phyloP scores from a whole-genome alignment of 2,113 vertebrate genomes.

The Cyprichromis sp. region DNA sequence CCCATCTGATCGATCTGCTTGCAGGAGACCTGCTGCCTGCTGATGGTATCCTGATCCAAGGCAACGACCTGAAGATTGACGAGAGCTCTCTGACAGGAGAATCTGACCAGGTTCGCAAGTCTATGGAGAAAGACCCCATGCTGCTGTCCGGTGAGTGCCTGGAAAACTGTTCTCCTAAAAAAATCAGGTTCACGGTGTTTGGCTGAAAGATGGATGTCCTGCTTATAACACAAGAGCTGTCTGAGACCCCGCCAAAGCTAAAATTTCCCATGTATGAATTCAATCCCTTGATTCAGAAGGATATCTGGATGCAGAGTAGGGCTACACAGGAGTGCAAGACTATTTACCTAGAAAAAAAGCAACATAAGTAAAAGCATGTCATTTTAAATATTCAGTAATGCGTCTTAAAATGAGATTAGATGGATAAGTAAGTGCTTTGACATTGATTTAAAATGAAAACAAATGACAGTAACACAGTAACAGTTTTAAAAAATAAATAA shows the following conservation, averaged over 20 bases:
- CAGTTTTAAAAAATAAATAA: neutral
- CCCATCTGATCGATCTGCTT: neutral
- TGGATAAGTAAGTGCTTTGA: neutral
- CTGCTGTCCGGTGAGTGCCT: constrained; percentile 83
- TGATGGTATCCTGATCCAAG: constrained; percentile 93
- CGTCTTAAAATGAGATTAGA: neutral
- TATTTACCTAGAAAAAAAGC: neutral
- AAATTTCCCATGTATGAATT: neutral
- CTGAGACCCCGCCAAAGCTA: neutral
- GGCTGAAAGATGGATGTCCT: neutral
- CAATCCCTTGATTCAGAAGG: neutral
- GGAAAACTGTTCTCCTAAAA: neutral
- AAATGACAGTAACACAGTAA: neutral
- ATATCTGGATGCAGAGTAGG: neutral
- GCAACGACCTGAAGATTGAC: constrained; percentile 95
- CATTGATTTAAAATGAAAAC: neutral
- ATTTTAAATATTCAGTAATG: neutral
- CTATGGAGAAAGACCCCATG: constrained; percentile 90
- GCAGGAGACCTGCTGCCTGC: constrained; percentile 92
- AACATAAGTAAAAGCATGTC: neutral
- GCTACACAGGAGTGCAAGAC: neutral
- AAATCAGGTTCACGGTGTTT: neutral
- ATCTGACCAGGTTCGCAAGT: constrained; percentile 92
- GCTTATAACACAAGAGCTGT: neutral
- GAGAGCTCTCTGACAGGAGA: constrained; percentile 96